Conservation (phyloP, 2,113 vertebrate species). For the Asarcornis scutulata region DNA sequence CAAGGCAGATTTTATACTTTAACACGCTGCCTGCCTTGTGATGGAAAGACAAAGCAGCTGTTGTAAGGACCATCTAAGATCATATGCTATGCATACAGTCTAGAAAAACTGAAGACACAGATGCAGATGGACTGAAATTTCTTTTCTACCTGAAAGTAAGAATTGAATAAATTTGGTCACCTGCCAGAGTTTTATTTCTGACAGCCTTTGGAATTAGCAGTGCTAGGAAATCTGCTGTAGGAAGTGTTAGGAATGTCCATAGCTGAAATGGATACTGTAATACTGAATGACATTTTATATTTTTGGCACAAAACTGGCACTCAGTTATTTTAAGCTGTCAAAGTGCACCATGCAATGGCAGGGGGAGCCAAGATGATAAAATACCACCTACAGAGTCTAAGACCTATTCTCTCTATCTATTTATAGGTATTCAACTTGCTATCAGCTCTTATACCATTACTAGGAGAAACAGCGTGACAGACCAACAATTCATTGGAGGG, state of each 20-base stretch:
- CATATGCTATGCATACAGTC: accelerated
- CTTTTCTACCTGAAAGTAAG: background rate
- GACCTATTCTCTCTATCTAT: constrained; percentile 19
- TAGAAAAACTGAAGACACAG: background rate
- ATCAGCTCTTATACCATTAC: constrained; percentile 26
- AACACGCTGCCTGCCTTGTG: background rate
- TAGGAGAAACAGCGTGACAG: constrained; percentile 8
- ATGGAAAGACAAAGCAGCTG: background rate
- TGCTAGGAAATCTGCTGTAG: background rate
- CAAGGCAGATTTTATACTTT: constrained; percentile 11
- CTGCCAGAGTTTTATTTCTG: background rate
- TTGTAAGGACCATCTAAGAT: background rate
- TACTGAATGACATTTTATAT: background rate
- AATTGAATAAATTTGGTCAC: background rate
- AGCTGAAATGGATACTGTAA: background rate
- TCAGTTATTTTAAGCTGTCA: constrained; percentile 50
- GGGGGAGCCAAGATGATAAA: constrained; percentile 1
- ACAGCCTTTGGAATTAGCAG: background rate
- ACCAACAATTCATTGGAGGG: constrained; percentile 5
- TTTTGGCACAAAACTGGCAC: constrained; percentile 1
- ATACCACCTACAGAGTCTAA: background rate
- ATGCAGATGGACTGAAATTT: too few relatives aligned
- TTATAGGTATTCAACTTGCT: constrained; percentile 35
- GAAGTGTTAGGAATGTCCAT: background rate
- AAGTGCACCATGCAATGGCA: background rate